phyloP scores from a whole-genome alignment of 2,797 vertebrate genomes.

The Gobionotothen gibberifrons region DNA sequence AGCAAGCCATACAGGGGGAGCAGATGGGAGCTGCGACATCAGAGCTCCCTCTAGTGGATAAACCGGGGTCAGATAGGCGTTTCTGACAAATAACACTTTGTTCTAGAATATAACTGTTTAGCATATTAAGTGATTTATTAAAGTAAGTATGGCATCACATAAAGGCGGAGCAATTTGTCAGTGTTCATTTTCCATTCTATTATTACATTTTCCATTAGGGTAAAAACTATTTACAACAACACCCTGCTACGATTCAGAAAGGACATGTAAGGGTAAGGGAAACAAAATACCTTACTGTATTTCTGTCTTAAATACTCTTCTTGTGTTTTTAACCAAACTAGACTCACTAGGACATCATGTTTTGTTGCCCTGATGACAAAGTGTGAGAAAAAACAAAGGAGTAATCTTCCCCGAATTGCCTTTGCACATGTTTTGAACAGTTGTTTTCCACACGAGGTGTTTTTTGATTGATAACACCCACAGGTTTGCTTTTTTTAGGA shows the following conservation, averaged over 20 bases:
- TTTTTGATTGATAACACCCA: constrained; percentile 46
- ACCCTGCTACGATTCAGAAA: neutral
- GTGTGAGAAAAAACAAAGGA: neutral
- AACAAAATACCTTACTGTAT: neutral
- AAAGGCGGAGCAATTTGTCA: neutral
- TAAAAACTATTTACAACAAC: neutral
- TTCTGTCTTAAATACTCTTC: neutral
- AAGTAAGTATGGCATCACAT: neutral
- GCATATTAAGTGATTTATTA: neutral
- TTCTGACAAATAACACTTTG: neutral
- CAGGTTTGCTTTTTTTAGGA: constrained; percentile 48
- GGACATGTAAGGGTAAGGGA: neutral
- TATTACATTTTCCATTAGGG: too few relatives aligned
- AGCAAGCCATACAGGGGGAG: constrained; percentile 9
- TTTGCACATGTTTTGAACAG: constrained; percentile 12
- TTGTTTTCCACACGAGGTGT: constrained; percentile 35
- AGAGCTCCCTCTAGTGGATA: constrained; percentile 75
- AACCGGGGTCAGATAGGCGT: fast-evolving
- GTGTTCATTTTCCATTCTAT: neutral
- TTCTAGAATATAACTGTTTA: neutral
- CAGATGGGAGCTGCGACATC: constrained; percentile 9
- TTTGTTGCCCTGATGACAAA: neutral
- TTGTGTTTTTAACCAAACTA: constrained; percentile 3
- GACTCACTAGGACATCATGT: neutral
- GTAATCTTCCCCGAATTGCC: neutral